Percentiles rank a stretch among this genome's conserved stretches.
phyloP scores from a whole-genome alignment of 2,113 vertebrate species.

The Chlorodrepanis virens region DNA sequence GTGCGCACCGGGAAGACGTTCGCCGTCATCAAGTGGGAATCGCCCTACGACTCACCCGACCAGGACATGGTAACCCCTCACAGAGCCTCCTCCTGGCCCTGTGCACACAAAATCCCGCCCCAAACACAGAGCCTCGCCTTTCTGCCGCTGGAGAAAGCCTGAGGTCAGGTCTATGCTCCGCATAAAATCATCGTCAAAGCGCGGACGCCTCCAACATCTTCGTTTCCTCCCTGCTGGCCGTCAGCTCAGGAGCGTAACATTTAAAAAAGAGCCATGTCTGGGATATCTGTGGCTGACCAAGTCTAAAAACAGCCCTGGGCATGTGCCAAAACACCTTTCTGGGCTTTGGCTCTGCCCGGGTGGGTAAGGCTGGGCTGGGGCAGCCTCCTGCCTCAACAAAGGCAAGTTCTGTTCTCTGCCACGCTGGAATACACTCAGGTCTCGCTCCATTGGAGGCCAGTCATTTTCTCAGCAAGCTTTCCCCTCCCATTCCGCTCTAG shows the following conservation, averaged over 20 bases:
- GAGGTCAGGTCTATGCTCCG: background rate
- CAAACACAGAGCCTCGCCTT: background rate
- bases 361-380: background rate
- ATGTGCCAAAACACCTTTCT: background rate
- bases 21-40: slow-evolving; percentile 91
- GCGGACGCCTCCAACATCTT: rapidly evolving
- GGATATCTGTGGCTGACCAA: background rate
- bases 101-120: rapidly evolving
- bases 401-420: background rate
- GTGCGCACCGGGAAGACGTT: slow-evolving; percentile 83
- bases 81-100: background rate
- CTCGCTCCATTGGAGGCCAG: background rate
- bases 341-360: background rate
- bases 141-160: background rate
- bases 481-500: background rate
- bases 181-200: rapidly evolving
- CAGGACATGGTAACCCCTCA: slow-evolving; percentile 79
- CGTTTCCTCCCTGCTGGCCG: rapidly evolving
- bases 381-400: background rate
- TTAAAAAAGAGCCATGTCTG: background rate
- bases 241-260: background rate
- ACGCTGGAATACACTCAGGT: background rate
- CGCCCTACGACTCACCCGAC: slow-evolving; percentile 87
- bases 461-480: background rate
- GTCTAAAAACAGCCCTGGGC: background rate